A percentile compares a stretch with the other conserved stretches of the same genome.
Conservation (phyloP, 1,140 invertebrate species). For the Scaptomyza graminum region DNA sequence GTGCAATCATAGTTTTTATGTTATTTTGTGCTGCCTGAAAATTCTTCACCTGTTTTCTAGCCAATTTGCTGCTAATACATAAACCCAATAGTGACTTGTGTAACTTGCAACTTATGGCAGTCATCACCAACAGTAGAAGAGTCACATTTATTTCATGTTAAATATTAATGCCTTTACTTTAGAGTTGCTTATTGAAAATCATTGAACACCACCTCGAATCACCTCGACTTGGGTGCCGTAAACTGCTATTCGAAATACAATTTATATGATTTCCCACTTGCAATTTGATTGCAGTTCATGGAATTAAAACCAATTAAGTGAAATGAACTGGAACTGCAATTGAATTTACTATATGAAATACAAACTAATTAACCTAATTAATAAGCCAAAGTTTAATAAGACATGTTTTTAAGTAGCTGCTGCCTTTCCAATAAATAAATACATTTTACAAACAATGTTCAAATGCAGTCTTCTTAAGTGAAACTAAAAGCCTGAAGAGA, state of each 20-base stretch:
- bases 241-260: constrained; percentile 18
- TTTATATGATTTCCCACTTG: constrained; percentile 1
- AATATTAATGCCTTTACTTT: too few species aligned
- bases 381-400: constrained; percentile 21
- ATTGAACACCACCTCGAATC: not conserved
- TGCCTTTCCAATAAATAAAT: not conserved
- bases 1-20: constrained; percentile 21
- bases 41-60: not conserved
- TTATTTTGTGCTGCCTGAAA: too few species aligned
- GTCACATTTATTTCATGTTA: not conserved
- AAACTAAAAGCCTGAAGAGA: constrained; percentile 5
- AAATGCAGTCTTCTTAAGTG: constrained; percentile 5
- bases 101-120: constrained; percentile 17
- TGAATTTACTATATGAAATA: constrained; percentile 4
- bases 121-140: not conserved
- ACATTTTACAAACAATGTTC: not conserved
- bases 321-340: not conserved
- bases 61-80: not conserved
- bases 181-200: constrained; percentile 5
- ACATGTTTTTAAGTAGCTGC: constrained; percentile 2
- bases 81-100: constrained; percentile 9
- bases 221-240: not conserved
- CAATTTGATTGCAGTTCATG: constrained; percentile 9
- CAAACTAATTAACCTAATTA: constrained; percentile 46
- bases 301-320: constrained; percentile 21